Base-by-base conservation (phyloP, 2,113 vertebrate genomes). In the Isurus oxyrinchus region DNA sequence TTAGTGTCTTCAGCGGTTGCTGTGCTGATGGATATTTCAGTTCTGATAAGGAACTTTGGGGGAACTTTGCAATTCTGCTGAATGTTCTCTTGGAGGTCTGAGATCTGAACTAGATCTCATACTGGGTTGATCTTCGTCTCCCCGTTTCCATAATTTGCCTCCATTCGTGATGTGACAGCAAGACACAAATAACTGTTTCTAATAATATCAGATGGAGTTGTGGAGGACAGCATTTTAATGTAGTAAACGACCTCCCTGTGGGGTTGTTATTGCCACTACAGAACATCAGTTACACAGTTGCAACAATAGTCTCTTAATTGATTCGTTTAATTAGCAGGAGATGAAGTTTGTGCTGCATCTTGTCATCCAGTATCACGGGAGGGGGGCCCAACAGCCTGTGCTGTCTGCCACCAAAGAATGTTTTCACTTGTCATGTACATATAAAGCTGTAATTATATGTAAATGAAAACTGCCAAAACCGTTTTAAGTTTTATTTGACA, bases 301-400 rank as follows among this genome's bases (percentile, higher is more conserved):
- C 98, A 98, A 98, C 98, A 98, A 98, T 98, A 98, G 98, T 98
- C 98, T 98, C 98, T 99, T 99, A 99, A 99, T 99, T 99, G 99
- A 99, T 99, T 99, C 98, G 98, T 99, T 99, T 99, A 99, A 99
- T 99, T 99, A 99, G 98, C 98, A 98, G 97, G 98, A 99, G 98
- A 99, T 98, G 98, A 98, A 98, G 98, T 98, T 98, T 97, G 97
- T 97, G 97, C 97, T 98, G 97, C 97, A 97, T 98, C 98, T 98
- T 99, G 99, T 99, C 98, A 98, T 98, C 97, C 97, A 97, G 97
- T 98, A 98, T 98, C 97, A 97, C 96, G 98, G 98, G 97, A 66
- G 90, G 98, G 98, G 97, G 97, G 97, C 63, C 96, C 97, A 76
- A 96, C 97, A 97, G 97, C 96, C 96, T 59, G 96, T 97, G 93